phyloP scores from a whole-genome alignment of 2,888 invertebrate genomes.

The Gastracanthus pulcherrimus region DNA sequence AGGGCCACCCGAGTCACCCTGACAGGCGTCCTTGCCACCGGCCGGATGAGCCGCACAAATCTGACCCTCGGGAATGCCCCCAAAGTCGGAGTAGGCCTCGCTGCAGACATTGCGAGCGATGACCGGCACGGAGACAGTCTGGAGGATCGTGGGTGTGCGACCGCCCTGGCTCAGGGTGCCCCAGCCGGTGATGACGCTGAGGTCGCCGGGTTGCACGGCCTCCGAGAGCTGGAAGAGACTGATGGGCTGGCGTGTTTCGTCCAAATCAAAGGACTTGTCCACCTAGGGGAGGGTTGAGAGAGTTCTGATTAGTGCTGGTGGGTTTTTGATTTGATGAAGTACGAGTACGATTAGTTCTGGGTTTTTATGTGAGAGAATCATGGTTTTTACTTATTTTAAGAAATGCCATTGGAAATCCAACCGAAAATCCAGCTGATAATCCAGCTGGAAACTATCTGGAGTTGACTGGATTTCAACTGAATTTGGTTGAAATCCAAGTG shows the following conservation, averaged over 20 bases:
- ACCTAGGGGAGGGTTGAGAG: no score
- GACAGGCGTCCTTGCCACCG: constrained; percentile 79
- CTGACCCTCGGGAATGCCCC: constrained; percentile 69
- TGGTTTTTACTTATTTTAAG: no score
- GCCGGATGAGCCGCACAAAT: constrained; percentile 81
- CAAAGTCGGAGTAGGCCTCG: constrained; percentile 74
- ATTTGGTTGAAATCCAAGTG: no score
- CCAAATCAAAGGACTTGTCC: constrained; percentile 76
- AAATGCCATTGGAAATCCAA: no score
- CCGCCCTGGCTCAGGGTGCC: constrained; percentile 58
- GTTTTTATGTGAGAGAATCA: no score
- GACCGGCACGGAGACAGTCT: constrained; percentile 80
- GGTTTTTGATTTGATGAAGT: no score
- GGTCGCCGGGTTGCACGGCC: constrained; percentile 45
- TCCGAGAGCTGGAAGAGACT: constrained; percentile 73
- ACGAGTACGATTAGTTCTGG: no score
- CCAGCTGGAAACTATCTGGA: no score
- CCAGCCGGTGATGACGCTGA: constrained; percentile 65
- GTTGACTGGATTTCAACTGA: no score
- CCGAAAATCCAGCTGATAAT: no score
- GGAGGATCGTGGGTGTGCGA: constrained; percentile 69
- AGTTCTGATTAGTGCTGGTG: no score
- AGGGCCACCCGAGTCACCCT: constrained; percentile 71
- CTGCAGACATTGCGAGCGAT: constrained; percentile 78
- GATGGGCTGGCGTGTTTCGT: constrained; percentile 76